A percentile compares a stretch with the other conserved stretches of the same genome.
Conservation (phyloP, 2,797 vertebrate species). For the Sebastes baramenuke region DNA sequence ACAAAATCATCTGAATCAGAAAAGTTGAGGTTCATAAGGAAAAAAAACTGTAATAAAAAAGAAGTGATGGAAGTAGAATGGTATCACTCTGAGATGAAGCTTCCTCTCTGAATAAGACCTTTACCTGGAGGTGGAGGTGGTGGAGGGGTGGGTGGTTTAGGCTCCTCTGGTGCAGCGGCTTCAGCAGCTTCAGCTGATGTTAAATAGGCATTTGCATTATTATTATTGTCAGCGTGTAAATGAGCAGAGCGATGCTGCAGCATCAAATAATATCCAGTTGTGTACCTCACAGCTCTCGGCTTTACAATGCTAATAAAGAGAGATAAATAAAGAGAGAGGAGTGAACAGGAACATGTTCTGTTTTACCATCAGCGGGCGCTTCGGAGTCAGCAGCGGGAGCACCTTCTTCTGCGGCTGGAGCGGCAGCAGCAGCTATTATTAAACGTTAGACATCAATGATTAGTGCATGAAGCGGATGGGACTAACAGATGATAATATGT, state of each 20-base stretch:
- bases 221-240: conserved; percentile 46
- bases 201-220: conserved; percentile 67
- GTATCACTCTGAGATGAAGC: not conserved
- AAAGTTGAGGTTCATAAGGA: not conserved
- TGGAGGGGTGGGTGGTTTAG: conserved; percentile 79
- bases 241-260: conserved; percentile 25
- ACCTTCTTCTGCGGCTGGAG: conserved; percentile 52
- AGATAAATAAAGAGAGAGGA: conserved; percentile 1
- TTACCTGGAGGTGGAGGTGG: conserved; percentile 84
- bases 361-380: conserved; percentile 68
- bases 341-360: conserved; percentile 5
- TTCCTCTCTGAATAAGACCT: not conserved
- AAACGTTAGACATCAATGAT: conserved; percentile 63
- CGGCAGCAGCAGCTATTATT: conserved; percentile 59
- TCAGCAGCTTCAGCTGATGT: conserved; percentile 76
- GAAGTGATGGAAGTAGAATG: not conserved
- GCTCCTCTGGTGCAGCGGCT: conserved; percentile 75
- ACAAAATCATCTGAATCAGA: not conserved
- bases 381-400: conserved; percentile 57
- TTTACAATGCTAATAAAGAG: not conserved
- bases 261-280: conserved; percentile 26
- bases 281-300: conserved; percentile 13
- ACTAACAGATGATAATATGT: not conserved
- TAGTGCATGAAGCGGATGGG: conserved; percentile 34
- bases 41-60: not conserved